Percentiles rank a stretch among this genome's conserved stretches.
Conservation (phyloP, 1,140 invertebrate species). For the Dreissena polymorpha region DNA sequence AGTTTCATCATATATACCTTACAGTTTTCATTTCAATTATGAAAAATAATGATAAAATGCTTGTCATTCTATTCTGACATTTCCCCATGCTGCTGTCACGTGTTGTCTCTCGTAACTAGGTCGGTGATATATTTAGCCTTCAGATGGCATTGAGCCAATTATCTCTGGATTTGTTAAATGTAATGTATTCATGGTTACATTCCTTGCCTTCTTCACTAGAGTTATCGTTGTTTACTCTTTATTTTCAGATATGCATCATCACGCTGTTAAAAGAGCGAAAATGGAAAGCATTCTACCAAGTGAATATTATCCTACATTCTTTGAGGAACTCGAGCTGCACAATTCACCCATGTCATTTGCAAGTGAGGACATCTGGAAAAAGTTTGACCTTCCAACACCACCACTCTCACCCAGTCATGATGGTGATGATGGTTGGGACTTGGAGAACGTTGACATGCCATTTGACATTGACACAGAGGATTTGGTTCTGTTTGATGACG, state of each 20-base stretch:
- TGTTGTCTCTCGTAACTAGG: neutral
- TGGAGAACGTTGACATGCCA: slow-evolving; percentile 54
- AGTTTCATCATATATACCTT: too few relatives aligned
- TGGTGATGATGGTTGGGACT: slow-evolving; percentile 55
- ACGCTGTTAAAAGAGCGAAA: neutral
- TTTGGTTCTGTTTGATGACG: slow-evolving; percentile 51
- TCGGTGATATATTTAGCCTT: too few relatives aligned
- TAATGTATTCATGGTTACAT: too few relatives aligned
- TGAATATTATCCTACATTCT: neutral
- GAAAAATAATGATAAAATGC: too few relatives aligned
- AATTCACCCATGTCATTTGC: slow-evolving; percentile 54
- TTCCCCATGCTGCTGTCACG: neutral
- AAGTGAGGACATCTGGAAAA: slow-evolving; percentile 82
- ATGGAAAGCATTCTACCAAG: slow-evolving; percentile 1
- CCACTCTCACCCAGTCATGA: slow-evolving; percentile 74
- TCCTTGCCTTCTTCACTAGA: too few relatives aligned
- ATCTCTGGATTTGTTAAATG: too few relatives aligned
- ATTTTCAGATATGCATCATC: neutral
- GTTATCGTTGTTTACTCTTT: neutral
- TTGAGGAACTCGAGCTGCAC: slow-evolving; percentile 31
- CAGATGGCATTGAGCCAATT: too few relatives aligned
- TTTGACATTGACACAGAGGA: slow-evolving; percentile 54
- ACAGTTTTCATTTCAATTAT: too few relatives aligned
- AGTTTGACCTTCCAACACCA: slow-evolving; percentile 80
- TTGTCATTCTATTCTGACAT: neutral